Conservation (phyloP, 1,140 invertebrate genomes). For the Dinoponera quadriceps region DNA sequence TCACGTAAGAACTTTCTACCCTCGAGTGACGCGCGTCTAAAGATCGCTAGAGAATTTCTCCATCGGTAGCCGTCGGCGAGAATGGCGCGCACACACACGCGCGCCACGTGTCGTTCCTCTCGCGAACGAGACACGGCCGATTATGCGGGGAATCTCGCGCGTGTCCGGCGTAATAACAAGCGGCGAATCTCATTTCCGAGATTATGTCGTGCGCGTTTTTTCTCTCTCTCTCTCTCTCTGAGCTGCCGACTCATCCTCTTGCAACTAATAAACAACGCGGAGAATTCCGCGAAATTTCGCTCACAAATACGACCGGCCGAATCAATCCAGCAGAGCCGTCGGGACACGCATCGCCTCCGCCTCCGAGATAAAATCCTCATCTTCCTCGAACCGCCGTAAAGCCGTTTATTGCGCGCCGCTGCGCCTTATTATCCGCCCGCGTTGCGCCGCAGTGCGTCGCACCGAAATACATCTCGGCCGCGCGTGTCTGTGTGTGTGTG, state of each 20-base stretch:
- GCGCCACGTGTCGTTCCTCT: not conserved
- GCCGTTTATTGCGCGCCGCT: conserved; percentile 68
- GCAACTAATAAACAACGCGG: conserved; percentile 38
- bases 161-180: conserved; percentile 14
- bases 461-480: conserved; percentile 29
- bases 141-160: not conserved
- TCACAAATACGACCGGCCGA: conserved; percentile 41
- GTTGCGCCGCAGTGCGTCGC: conserved; percentile 8
- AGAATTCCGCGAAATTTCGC: conserved; percentile 36
- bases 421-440: conserved; percentile 65
- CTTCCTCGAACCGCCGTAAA: conserved; percentile 72
- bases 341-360: not conserved
- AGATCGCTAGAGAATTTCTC: conserved; percentile 31
- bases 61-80: conserved; percentile 8
- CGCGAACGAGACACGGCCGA: too few species aligned
- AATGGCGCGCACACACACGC: not conserved
- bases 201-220: conserved; percentile 20
- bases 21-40: conserved; percentile 37
- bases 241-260: not conserved
- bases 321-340: conserved; percentile 51
- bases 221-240: conserved; percentile 6
- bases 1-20: conserved; percentile 46
- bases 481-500: not conserved
- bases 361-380: conserved; percentile 63
- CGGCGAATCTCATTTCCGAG: conserved; percentile 41